Evolutionary conservation across 1,140 invertebrate species (phyloP).

Genomic region (Drosophila bifasciata): DNA sequence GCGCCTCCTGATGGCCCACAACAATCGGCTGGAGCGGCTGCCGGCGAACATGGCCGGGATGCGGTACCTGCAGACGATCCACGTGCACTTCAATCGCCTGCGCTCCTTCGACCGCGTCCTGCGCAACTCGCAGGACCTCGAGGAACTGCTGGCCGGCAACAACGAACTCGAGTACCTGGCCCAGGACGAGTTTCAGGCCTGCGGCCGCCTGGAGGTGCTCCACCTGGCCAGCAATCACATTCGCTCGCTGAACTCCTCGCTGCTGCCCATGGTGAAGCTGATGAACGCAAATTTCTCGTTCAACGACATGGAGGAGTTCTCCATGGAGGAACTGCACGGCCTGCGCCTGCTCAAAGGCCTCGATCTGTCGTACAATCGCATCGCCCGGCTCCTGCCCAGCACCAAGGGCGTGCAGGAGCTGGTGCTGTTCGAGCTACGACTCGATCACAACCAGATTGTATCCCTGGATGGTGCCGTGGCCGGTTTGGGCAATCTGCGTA

Average conservation of each 20-base stretch:
- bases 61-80: slow-evolving; percentile 88
- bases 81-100: slow-evolving; percentile 89
- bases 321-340: slow-evolving; percentile 90
- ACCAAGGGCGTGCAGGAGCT: slow-evolving; percentile 90
- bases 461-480: slow-evolving; percentile 89
- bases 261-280: slow-evolving; percentile 88
- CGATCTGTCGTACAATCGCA: slow-evolving; percentile 91
- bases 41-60: slow-evolving; percentile 89
- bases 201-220: slow-evolving; percentile 87
- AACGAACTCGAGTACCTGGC: slow-evolving; percentile 90
- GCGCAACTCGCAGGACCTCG: slow-evolving; percentile 87
- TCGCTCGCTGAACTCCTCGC: slow-evolving; percentile 88
- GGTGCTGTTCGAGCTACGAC: slow-evolving; percentile 88
- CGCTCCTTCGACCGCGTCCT: slow-evolving; percentile 88
- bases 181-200: slow-evolving; percentile 90
- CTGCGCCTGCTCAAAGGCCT: slow-evolving; percentile 87
- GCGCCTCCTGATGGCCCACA: slow-evolving; percentile 88
- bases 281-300: slow-evolving; percentile 89
- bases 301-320: slow-evolving; percentile 91
- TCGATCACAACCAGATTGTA: slow-evolving; percentile 89
- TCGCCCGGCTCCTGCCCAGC: slow-evolving; percentile 87
- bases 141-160: slow-evolving; percentile 88
- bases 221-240: slow-evolving; percentile 89
- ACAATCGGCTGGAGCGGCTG: slow-evolving; percentile 89
- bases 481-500: slow-evolving; percentile 89